Percentiles rank a stretch among this genome's conserved stretches.
Evolutionary conservation across 2,113 vertebrate genomes (phyloP).

Genomic region (Colaptes auratus): DNA sequence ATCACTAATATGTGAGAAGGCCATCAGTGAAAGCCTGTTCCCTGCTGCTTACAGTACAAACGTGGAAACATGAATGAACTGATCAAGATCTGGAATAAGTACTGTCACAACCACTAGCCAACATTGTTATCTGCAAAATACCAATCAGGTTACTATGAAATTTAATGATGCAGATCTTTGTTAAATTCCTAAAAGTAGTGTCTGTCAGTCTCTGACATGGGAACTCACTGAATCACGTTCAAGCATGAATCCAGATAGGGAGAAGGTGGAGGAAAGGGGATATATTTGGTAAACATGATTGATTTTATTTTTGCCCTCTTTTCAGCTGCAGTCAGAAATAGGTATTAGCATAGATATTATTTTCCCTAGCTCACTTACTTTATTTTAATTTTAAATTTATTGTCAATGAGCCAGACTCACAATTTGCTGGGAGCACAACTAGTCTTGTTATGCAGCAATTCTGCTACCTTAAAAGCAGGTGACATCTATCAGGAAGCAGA

Average conservation of each 20-base stretch:
- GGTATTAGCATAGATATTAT: background rate
- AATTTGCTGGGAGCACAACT: background rate
- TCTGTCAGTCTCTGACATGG: background rate
- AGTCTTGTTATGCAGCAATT: background rate
- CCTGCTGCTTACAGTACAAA: background rate
- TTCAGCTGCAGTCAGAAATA: background rate
- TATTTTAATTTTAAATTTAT: background rate
- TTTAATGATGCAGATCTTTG: background rate
- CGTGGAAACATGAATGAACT: background rate
- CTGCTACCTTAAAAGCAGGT: background rate
- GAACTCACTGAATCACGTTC: background rate
- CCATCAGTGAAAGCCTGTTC: background rate
- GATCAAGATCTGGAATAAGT: background rate
- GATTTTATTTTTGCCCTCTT: background rate
- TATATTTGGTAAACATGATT: background rate
- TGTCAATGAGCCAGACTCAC: background rate
- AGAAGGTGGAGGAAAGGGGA: background rate
- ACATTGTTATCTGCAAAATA: background rate
- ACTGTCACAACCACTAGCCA: background rate
- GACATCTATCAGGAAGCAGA: background rate
- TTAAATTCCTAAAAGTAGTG: background rate
- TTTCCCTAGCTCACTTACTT: background rate
- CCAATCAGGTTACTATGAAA: background rate
- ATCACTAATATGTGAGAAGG: background rate
- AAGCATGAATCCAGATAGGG: background rate